Percentiles rank a stretch among this genome's conserved stretches.
These are phyloP conservation scores for Alcedo quadribrachys DNA, from an alignment of 2,797 vertebrate genomes.

Conservation along the genomic window DNA sequence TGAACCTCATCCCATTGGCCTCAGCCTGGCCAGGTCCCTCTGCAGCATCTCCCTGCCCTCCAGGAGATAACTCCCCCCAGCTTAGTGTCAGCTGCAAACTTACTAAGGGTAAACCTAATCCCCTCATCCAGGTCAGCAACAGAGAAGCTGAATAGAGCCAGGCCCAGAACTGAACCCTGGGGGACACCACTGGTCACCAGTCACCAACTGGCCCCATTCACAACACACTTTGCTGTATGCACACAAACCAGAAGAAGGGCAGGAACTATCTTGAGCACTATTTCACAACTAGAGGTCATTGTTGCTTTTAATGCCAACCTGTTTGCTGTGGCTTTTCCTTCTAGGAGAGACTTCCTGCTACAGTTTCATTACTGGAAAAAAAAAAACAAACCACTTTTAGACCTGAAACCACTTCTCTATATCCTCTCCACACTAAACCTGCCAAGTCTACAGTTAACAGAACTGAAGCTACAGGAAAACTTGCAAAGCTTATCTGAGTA, in stretches of 20 bases:
- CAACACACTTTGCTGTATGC: background rate
- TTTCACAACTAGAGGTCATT: background rate
- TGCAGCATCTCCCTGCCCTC: no score
- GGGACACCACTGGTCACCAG: no score
- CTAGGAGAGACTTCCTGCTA: background rate
- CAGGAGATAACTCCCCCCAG: no score
- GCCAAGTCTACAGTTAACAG: background rate
- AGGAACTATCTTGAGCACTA: background rate
- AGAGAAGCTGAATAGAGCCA: no score
- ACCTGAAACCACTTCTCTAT: background rate
- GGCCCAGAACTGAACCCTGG: no score
- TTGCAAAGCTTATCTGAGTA: background rate
- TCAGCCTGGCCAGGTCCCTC: no score
- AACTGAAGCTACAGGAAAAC: background rate
- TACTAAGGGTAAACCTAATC: no score
- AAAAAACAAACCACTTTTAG: background rate
- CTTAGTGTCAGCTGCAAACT: no score
- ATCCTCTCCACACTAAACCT: background rate
- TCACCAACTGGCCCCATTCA: no score
- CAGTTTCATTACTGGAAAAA: background rate
- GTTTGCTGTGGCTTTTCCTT: background rate
- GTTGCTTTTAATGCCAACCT: background rate
- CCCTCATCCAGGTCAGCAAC: no score
- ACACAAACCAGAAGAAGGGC: background rate
- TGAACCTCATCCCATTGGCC: no score